These are phyloP conservation scores for Echinarachnius parma DNA, from an alignment of 53 echinoderm and acorn worm genomes.

Conservation along the genomic window DNA sequence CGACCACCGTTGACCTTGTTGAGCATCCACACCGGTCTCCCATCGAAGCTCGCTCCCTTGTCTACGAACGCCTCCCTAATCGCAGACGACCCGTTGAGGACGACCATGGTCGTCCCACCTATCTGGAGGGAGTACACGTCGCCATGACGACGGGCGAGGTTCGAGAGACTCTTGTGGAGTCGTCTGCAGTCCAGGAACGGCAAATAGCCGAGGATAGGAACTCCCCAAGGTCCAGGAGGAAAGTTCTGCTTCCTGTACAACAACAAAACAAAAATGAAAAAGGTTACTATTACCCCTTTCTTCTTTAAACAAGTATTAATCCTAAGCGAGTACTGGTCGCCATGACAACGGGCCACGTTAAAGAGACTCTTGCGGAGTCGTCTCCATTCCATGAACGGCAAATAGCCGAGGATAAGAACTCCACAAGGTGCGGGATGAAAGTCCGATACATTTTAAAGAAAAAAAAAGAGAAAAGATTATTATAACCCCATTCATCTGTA, in stretches of 20 bases:
- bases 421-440: conserved; percentile 69
- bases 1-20: conserved; percentile 65
- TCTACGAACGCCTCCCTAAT: conserved; percentile 72
- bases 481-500: no score
- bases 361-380: conserved; percentile 49
- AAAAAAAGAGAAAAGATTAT: no score
- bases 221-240: conserved; percentile 67
- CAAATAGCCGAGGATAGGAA: conserved; percentile 77
- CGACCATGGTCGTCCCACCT: conserved; percentile 62
- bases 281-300: no score
- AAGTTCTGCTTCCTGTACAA: conserved; percentile 24
- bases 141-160: conserved; percentile 62
- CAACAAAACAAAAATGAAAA: no score
- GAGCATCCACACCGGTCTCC: conserved; percentile 79
- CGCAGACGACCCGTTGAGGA: conserved; percentile 58
- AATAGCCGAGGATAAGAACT: conserved; percentile 72
- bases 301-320: no score
- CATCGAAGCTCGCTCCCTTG: conserved; percentile 65
- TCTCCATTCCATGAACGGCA: conserved; percentile 64
- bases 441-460: no score
- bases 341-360: conserved; percentile 55
- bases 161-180: conserved; percentile 50
- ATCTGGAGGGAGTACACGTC: conserved; percentile 64
- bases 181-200: conserved; percentile 61
- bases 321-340: conserved; percentile 63